Conservation (phyloP, 1,140 invertebrate genomes). For the Drosophila yakuba region DNA sequence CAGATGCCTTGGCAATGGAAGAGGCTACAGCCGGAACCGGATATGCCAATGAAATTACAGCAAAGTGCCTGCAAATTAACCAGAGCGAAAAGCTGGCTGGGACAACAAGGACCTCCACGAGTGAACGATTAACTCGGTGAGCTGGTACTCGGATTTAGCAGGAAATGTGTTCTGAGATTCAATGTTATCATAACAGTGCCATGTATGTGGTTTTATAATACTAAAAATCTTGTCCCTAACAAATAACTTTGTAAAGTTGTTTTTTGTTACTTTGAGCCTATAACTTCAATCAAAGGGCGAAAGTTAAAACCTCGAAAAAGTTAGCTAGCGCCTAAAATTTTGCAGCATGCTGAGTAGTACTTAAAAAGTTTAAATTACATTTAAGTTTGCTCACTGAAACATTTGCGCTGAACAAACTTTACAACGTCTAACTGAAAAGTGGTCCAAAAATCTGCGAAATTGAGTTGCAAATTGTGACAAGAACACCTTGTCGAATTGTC, state of each 20-base stretch:
- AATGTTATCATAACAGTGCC: no score
- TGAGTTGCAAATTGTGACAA: slow-evolving; percentile 48
- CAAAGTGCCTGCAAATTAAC: slow-evolving; percentile 64
- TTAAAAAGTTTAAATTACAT: slow-evolving; percentile 52
- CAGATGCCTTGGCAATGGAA: slow-evolving; percentile 21
- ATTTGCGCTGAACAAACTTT: slow-evolving; percentile 24
- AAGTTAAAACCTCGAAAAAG: slow-evolving; percentile 6
- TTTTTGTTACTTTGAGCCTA: background rate
- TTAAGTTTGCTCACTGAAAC: slow-evolving; percentile 37
- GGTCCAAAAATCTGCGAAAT: slow-evolving; percentile 25
- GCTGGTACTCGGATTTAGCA: background rate
- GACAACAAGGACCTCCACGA: slow-evolving; percentile 21
- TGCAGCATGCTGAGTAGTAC: slow-evolving; percentile 9
- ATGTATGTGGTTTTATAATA: no score
- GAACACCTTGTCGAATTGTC: slow-evolving; percentile 30
- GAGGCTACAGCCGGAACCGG: slow-evolving; percentile 11
- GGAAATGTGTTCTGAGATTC: slow-evolving; percentile 16
- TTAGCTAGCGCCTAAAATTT: slow-evolving; percentile 15
- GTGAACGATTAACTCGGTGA: slow-evolving; percentile 14
- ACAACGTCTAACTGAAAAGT: slow-evolving; percentile 8
- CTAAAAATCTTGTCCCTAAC: no score
- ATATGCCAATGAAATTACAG: slow-evolving; percentile 64
- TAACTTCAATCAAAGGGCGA: slow-evolving; percentile 15
- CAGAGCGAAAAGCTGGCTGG: slow-evolving; percentile 37
- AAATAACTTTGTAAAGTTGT: background rate